Base-by-base conservation (phyloP, 1,140 invertebrate species). In the Drosophila serrata region DNA sequence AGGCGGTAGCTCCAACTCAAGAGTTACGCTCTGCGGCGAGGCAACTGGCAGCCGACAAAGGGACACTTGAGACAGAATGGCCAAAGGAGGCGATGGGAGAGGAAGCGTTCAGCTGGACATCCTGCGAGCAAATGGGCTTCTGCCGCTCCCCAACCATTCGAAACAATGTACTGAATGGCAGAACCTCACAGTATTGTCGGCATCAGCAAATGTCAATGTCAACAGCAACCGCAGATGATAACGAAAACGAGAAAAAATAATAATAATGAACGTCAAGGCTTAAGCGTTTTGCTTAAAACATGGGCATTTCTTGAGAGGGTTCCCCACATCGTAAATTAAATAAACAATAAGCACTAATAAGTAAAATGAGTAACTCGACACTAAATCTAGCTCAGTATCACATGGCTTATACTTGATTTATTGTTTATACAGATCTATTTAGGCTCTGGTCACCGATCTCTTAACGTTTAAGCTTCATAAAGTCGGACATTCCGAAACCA, bases 171-270 rank as follows among this genome's bases (percentile, higher is more conserved):
- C 45, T 65, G 39, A 35, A 39, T 46, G 11, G 27, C 15, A 77
- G 43, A 51, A 51, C 59, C 24, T 58, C 43, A 48, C 63, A 31
- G 67, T 63, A 68, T 49, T 61, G 57, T 64, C 46, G 73, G 67
- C 76, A 79, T 65, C 69, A 81, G 88, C 81, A 91, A 91, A 91
- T 91, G 79, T 90, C 88, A 91, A 91, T 91, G 88, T 85, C 88
- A 79, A 64, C 80, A 84, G 51, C 68, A 78, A 68, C 43, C 48
- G 48, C 58, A 75, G 19, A 55, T 55, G 31, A 53, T 22, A 35
- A 55, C 51, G 33, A 55, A 69, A 64, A 67, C 31, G 68, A 63
- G 42, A 24, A 75, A 64, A 49, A 51, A 67, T 11, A 33, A 33
- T 11, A 59, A 33, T 29, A 46, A 65, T n/a, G 45, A 73, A 77